phyloP scores from a whole-genome alignment of 2,113 vertebrate species.

The human (Homo sapiens) region GRCh38 chr6:143878001-143878500 shows the following conservation, averaged over 20 bases:
- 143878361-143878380: no score
- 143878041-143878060: background rate
- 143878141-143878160: background rate
- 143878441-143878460: no score
- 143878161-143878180: background rate
- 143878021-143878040: background rate
- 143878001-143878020: background rate
- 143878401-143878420: no score
- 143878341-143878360: no score
- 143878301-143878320: constrained; percentile 8
- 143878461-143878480: no score
- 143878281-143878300: background rate
- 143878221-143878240: background rate
- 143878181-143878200: background rate
- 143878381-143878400: no score
- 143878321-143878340: background rate
- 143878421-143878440: no score
- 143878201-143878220: background rate
- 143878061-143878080: background rate
- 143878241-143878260: background rate
- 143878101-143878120: background rate
- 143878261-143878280: background rate
- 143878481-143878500: no score
- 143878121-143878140: background rate
- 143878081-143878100: background rate